Evolutionary conservation across 2,113 vertebrate genomes (phyloP).

Genomic region (Pachyramphus minor): DNA sequence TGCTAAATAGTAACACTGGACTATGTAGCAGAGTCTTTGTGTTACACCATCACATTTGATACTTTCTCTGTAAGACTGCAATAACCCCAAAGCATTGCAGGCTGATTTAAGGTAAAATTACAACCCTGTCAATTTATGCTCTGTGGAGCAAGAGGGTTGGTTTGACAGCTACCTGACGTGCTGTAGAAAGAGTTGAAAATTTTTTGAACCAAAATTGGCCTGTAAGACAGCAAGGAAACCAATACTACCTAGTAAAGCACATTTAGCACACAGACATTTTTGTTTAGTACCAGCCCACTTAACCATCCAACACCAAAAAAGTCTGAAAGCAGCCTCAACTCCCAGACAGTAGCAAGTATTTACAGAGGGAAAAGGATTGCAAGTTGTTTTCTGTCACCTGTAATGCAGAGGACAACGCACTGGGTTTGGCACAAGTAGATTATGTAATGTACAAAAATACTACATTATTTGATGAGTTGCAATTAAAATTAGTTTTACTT

Average conservation of each 20-base stretch:
- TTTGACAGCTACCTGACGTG: fast-evolving
- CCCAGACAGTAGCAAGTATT: not conserved
- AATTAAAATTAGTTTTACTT: not conserved
- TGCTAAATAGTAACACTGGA: not conserved
- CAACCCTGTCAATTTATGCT: not conserved
- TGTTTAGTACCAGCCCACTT: not conserved
- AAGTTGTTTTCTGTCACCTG: not conserved
- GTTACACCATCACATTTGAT: not conserved
- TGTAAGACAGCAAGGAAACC: not conserved
- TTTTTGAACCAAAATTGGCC: not conserved
- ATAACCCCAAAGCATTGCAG: not conserved
- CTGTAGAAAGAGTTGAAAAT: not conserved
- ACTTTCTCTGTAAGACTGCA: not conserved
- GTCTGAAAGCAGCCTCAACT: not conserved
- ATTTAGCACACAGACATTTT: not conserved
- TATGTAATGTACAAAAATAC: not conserved
- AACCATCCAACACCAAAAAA: not conserved
- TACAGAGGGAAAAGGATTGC: not conserved
- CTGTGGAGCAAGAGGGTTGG: fast-evolving
- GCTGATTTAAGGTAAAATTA: not conserved
- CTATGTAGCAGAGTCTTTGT: not conserved
- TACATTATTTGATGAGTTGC: not conserved
- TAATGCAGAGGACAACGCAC: not conserved
- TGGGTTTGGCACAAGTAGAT: not conserved
- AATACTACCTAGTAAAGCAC: not conserved